Base-by-base conservation (phyloP, 2,797 vertebrate species). In the Catharus ustulatus region DNA sequence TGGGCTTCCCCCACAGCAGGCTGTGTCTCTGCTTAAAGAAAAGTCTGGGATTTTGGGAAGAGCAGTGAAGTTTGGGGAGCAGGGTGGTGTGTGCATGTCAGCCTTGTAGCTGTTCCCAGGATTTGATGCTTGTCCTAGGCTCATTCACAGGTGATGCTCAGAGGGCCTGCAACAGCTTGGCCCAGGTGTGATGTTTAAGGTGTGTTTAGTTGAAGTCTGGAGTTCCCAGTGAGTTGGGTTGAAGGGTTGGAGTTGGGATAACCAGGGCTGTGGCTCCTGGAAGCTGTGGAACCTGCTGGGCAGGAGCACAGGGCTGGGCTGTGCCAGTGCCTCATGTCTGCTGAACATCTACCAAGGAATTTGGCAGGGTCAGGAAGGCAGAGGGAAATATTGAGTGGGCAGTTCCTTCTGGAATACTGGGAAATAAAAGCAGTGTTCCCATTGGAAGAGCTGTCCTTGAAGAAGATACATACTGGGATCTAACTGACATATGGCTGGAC, bases 141-240 rank as follows among this genome's bases (percentile, higher is more conserved):
- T 29, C 13, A 10, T 23, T 43, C 34, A 19, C 30, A 1, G 10
- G 27, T 9, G 1, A 1, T 27, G 19, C 38, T 71, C 1, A 0
- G 51, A 54, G 45, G 40, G 6, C 16, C 52, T 36, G 73, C 10
- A 30, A 10, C 55, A 43, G 5, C 54, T 3, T 27, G 11, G 26
- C 32, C 29, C 22, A 7, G 30, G 38, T 38, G 48, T 23, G 64
- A 4, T 58, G 34, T 45, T 29, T 34, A 4, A 6, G 51, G 45
- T 26, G 69, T 13, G 4, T 16, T n/a, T 26, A 21, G 48, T 16
- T 55, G 18, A 11, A 30, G 8, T 30, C 42, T 51, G n/a, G 48
- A 13, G 32, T n/a, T 55, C 54, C 32, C 54, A 55, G 54, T 13
- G 32, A 30, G 45, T 4, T 67, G 10, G 15, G 13, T 29, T 32